phyloP scores from a whole-genome alignment of 30 jellyfish, hydroid and myxozoan species.

The Hydractinia symbiolongicarpus region DNA sequence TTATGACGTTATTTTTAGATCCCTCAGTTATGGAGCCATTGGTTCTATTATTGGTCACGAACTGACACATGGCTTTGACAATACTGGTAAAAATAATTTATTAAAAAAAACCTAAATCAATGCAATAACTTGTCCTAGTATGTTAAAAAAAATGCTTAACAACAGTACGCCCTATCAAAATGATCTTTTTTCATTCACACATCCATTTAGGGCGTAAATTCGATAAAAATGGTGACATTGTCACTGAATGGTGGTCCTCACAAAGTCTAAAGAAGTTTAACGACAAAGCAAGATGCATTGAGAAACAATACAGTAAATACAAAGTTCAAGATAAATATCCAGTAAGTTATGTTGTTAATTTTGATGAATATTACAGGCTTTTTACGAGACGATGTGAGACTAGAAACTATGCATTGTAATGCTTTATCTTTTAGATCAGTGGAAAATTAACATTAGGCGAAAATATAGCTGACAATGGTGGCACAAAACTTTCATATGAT shows the following conservation, averaged over 20 bases:
- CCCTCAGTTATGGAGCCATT: slow-evolving; percentile 98
- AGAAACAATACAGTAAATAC: slow-evolving; percentile 63
- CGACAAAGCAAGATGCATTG: slow-evolving; percentile 64
- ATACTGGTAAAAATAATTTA: slow-evolving; percentile 55
- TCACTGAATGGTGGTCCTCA: slow-evolving; percentile 92
- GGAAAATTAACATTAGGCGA: slow-evolving; percentile 96
- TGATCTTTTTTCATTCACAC: neutral
- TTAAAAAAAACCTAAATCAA: neutral
- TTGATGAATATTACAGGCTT: neutral
- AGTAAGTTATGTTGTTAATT: slow-evolving; percentile 37
- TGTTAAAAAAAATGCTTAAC: neutral
- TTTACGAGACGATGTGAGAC: no score
- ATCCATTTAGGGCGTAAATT: slow-evolving; percentile 74
- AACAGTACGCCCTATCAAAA: neutral
- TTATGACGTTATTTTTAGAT: slow-evolving; percentile 32
- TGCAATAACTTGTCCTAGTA: neutral
- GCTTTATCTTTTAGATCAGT: slow-evolving; percentile 38
- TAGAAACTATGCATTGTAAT: neutral
- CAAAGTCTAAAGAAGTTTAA: slow-evolving; percentile 60
- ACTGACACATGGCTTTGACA: slow-evolving; percentile 96
- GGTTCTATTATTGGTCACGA: slow-evolving; percentile 99
- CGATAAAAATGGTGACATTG: slow-evolving; percentile 95
- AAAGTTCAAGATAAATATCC: slow-evolving; percentile 83
- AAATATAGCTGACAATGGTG: slow-evolving; percentile 97
- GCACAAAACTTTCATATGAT: slow-evolving; percentile 75